phyloP scores from a whole-genome alignment of 2,888 invertebrate species.

The Meghimatium bilineatum region DNA sequence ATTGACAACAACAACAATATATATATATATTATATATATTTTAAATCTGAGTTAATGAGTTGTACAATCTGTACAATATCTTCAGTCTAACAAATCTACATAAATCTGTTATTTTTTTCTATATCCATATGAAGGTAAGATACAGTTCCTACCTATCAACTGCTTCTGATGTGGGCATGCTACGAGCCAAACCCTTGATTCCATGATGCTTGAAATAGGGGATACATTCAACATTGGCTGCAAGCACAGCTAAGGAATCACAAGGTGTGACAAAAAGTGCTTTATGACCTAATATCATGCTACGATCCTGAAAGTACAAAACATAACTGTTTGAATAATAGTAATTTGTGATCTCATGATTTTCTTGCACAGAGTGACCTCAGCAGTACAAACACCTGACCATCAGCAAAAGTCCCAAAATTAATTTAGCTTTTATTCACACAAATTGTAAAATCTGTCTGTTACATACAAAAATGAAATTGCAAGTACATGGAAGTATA shows the following conservation, averaged over 20 bases:
- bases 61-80: too few species aligned
- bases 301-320: conserved; percentile 84
- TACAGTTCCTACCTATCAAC: conserved; percentile 84
- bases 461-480: too few species aligned
- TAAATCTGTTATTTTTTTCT: not conserved
- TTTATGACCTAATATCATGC: conserved; percentile 96
- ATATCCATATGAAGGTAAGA: not conserved
- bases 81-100: not conserved
- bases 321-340: not conserved
- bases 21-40: too few species aligned
- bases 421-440: too few species aligned
- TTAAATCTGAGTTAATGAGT: too few species aligned
- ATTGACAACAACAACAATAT: too few species aligned
- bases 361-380: too few species aligned
- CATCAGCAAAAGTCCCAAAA: too few species aligned
- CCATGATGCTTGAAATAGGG: conserved; percentile 94
- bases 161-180: conserved; percentile 98
- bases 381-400: too few species aligned
- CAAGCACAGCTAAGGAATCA: conserved; percentile 95
- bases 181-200: conserved; percentile 94
- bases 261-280: conserved; percentile 99
- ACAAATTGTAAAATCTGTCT: too few species aligned
- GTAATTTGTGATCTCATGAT: too few species aligned
- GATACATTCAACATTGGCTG: conserved; percentile 91
- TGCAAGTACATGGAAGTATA: too few species aligned